Base-by-base conservation (phyloP, 2,113 vertebrate species). In the Phoenicopterus ruber region DNA sequence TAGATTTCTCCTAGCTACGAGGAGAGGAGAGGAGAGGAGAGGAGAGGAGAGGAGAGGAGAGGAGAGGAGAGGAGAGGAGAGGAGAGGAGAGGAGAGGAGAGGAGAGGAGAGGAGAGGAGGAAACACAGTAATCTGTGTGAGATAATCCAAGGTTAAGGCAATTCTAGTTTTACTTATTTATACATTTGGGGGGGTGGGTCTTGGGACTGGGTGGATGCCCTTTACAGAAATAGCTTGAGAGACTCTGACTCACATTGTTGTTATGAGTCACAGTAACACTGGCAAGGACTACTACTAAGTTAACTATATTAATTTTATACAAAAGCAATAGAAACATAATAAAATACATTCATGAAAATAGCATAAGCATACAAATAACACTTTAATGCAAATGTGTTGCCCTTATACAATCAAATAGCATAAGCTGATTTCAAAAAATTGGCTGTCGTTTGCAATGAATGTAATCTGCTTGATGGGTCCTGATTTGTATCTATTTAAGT, bases 221-320 rank as follows among this genome's bases (percentile, higher is more conserved):
- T 91, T 95, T 85, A 73, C 42, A 73, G 70, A 94, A 80, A 69
- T 42, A 82, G 6, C 52, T 80, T 72, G 49, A 82, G 32, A 79
- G 32, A 17, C 57, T 90, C 89, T 96, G 94, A 96, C 88, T 96
- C 93, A 95, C 26, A 7, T 47, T 76, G 63, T 76, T 83, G 8
- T 70, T 89, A 54, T 93, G 93, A 97, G 74, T 94, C 93, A 96
- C 55, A 47, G 8, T 24, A 80, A 58, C 13, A 70, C 13, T 34
- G 58, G 9, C 24, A 95, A 80, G 28, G 82, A 85, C 58, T 92
- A 62, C 55, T 91, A 82, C 84, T 92, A 77, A 93, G 49, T 76
- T 86, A 93, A 73, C 36, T 38, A 14, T 28, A 70, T 44, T 34
- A 72, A 63, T 87, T 94, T 87, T 72, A 65, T n/a, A 82, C 25